Base-by-base conservation (phyloP, 92 coral and sea anemone genomes). In the Desmophyllum pertusum region DNA sequence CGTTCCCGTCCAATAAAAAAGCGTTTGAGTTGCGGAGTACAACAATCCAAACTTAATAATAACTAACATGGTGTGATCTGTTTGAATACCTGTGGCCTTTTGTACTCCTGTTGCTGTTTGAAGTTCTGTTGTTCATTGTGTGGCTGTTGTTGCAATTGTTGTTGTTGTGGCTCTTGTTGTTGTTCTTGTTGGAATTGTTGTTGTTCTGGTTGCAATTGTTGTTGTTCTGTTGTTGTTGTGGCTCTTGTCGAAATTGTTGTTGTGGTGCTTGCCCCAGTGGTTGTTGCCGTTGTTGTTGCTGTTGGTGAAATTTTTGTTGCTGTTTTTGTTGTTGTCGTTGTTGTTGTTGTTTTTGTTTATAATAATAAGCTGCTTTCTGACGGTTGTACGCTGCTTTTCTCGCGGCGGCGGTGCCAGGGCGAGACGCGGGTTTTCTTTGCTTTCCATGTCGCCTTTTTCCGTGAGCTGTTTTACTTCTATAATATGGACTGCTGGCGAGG, bases 401-500 rank as follows among this genome's bases (percentile, higher is more conserved):
- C 2, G 29, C 38, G 0, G 52, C 46, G 21, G 82, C 82, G 0
- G 52, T 33, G 21, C 72, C 82, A 33, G 72, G 82, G 6, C 72
- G 72, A 15, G 52, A 59, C 5, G 82, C 82, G 1, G 84, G 67
- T 25, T 17, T 46, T 23, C 72, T 59, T 50, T 55, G 72, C 42
- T 83, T 83, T 19, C 72, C 45, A 65, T 57, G 71, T 5, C 25
- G 45, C 43, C 39, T 73, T 31, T 59, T 21, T 3, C 70, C 55
- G 45, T 10, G 17, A 9, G 36, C 70, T 45, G 45, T 72, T 82
- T 82, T 82, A 57, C 86, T 82, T 72, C 86, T 40, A 43, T 82
- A 82, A 75, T 82, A 82, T 14, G 86, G 86, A 72, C 72, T 80
- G 42, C 66, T 70, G 71, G 69, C 79, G 9, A 17, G 14, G 0